Conservation (phyloP, 2,113 vertebrate genomes). For the Notothenia rossii region DNA sequence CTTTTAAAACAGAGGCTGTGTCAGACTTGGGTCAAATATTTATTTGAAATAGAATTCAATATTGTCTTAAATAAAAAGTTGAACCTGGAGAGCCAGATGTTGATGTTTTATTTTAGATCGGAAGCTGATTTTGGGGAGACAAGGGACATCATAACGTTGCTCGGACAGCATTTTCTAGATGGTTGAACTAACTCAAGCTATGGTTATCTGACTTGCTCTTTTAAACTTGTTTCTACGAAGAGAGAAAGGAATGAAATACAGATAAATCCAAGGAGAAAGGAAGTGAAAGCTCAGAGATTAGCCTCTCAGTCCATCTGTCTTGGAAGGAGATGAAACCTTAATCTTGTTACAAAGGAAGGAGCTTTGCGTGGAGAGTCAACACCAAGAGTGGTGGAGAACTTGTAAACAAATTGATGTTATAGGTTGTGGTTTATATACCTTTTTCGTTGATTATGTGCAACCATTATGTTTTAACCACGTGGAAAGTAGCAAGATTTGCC, state of each 20-base stretch:
- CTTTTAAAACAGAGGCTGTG: background rate
- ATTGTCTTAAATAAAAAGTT: background rate
- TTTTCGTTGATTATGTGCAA: background rate
- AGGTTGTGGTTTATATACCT: no score
- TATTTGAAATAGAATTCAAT: background rate
- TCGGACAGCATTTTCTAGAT: background rate
- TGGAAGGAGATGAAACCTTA: constrained; percentile 68
- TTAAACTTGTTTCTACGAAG: background rate
- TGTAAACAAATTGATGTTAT: background rate
- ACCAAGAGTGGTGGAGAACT: background rate
- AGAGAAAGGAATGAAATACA: constrained; percentile 1
- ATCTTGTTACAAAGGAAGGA: constrained; percentile 67
- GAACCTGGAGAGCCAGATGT: background rate
- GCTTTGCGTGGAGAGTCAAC: constrained; percentile 16
- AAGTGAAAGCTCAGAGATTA: constrained; percentile 53
- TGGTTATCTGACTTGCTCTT: no score
- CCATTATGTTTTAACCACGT: background rate
- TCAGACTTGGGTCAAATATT: constrained; percentile 10
- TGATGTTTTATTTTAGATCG: background rate
- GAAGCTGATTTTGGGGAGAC: background rate
- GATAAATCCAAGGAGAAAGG: background rate
- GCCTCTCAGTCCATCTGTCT: constrained; percentile 60
- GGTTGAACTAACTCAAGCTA: background rate
- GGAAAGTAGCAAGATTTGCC: background rate
- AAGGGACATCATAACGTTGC: background rate